phyloP scores from a whole-genome alignment of 2,888 invertebrate genomes.

The Pyralis farinalis region DNA sequence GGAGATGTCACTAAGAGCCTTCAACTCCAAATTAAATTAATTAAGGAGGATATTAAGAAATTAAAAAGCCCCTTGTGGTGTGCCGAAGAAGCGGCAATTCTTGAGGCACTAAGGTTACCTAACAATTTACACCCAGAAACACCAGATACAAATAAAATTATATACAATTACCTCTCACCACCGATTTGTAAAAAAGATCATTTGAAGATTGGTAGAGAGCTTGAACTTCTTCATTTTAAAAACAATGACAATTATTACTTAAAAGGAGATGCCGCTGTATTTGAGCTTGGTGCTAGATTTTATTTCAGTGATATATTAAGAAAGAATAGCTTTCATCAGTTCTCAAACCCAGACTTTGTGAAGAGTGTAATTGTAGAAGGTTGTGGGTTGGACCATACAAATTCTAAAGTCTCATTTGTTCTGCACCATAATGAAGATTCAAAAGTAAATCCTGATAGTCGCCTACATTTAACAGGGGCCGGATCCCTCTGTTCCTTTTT shows the following conservation, averaged over 20 bases:
- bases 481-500: constrained; percentile 87
- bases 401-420: constrained; percentile 80
- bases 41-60: constrained; percentile 83
- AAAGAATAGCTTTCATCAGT: constrained; percentile 79
- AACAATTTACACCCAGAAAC: constrained; percentile 85
- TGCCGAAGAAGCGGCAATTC: constrained; percentile 86
- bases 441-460: constrained; percentile 74
- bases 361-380: constrained; percentile 89
- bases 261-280: constrained; percentile 85
- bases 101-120: constrained; percentile 84
- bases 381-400: constrained; percentile 81
- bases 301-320: constrained; percentile 65
- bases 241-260: constrained; percentile 83
- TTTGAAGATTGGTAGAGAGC: constrained; percentile 74
- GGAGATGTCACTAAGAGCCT: constrained; percentile 69
- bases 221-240: constrained; percentile 79
- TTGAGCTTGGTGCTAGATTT: constrained; percentile 83
- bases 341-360: constrained; percentile 89
- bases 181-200: constrained; percentile 67
- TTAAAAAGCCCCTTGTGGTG: constrained; percentile 84
- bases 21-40: constrained; percentile 73
- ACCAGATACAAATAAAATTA: constrained; percentile 65
- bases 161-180: constrained; percentile 38
- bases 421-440: constrained; percentile 80
- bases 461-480: constrained; percentile 88